These are phyloP conservation scores for Zaprionus ghesquierei DNA, from an alignment of 1,140 invertebrate species.

Conservation along the genomic window DNA sequence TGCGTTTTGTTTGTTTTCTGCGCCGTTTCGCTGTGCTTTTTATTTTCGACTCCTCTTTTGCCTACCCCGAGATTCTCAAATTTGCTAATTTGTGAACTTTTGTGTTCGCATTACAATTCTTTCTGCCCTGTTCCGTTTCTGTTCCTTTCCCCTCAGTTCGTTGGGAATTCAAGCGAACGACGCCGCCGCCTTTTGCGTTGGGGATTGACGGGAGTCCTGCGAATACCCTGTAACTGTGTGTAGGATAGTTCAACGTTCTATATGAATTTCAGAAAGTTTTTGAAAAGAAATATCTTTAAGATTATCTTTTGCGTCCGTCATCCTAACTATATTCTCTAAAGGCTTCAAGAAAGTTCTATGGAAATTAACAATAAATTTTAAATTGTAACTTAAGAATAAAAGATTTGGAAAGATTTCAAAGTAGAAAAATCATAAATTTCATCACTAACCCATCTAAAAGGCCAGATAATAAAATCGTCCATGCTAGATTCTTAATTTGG, in stretches of 20 bases:
- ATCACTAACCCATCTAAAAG: no score
- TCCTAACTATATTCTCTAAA: background rate
- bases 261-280: background rate
- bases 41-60: conserved; percentile 19
- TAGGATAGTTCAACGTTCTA: no score
- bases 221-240: background rate
- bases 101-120: conserved; percentile 74
- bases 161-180: conserved; percentile 5
- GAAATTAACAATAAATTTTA: no score
- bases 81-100: conserved; percentile 80
- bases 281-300: background rate
- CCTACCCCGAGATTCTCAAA: conserved; percentile 64
- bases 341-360: no score
- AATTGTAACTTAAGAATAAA: no score
- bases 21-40: conserved; percentile 8
- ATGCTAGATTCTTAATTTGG: no score
- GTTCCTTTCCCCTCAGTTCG: background rate
- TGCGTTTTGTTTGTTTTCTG: conserved; percentile 26
- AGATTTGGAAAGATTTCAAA: no score
- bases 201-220: background rate
- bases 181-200: background rate
- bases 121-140: conserved; percentile 27
- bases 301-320: no score
- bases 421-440: no score
- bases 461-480: no score